Evolutionary conservation across 2,888 invertebrate species (phyloP), one percentile per base, ranked within the genome.

Genomic region (Seladonia tumulorum): DNA sequence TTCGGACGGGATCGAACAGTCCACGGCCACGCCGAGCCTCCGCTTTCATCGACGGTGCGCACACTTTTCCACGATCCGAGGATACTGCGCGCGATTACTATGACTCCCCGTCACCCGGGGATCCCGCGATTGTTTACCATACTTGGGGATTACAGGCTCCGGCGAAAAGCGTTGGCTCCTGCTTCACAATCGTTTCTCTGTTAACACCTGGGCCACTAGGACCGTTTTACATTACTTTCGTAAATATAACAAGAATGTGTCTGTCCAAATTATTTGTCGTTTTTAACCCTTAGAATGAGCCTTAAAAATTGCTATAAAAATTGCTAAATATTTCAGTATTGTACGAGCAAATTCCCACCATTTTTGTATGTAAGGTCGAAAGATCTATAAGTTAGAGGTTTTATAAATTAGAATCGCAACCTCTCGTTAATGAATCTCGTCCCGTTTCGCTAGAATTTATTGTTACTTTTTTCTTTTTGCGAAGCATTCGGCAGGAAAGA

Each of bases 1-100:
- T 84, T 71, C 57, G 74, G 39, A 29, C 42, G 63, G 63, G 63
- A 75, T 78, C 39, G 74, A 45, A 5, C 25, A 70, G 74, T 73
- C 68, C 73, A 29, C 16, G 22, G 22, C n/a, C 45, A 35, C 22
- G 25, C 29, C 29, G 29, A 10, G 22, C 5, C 18, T 14, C 22
- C 22, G 35, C 22, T 53, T 42, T 49, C 73, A 18, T 77, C 25
- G 39, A 4, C 39, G 8, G 35, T 2, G 1, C 18, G 73, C 63
- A 45, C 39, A 42, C 70, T 74, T 83, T 77, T 77, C 57, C 83
- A 22, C n/a, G 16, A 25, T n/a, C 57, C 22, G 22, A 22, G 57
- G 57, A 57, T 57, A n/a, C 29, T 29, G 10, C 57, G 10, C 57
- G n/a, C n/a, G 57, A 57, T 57, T 57, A 57, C 57, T 12, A 22